Evolutionary conservation across 2,888 invertebrate species (phyloP).

Genomic region (Brachylomia viminalis): DNA sequence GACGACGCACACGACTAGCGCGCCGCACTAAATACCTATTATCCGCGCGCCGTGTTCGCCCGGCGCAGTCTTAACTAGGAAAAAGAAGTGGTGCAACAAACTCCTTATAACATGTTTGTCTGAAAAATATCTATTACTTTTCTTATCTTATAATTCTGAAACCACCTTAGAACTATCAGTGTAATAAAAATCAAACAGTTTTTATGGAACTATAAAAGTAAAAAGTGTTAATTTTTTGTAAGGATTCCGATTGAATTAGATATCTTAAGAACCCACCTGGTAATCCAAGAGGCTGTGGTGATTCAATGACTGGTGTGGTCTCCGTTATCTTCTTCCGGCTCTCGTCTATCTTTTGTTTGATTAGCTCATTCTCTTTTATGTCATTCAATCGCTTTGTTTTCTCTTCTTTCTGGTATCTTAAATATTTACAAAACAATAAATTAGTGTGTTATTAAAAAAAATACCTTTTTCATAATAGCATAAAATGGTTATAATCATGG

Average conservation of each 20-base stretch:
- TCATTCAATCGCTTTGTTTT: conserved; percentile 83
- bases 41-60: too few relatives aligned
- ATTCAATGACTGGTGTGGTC: conserved; percentile 75
- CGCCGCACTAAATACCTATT: too few relatives aligned
- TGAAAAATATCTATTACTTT: too few relatives aligned
- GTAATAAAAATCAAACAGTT: not conserved
- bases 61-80: too few relatives aligned
- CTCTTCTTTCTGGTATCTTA: conserved; percentile 83
- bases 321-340: conserved; percentile 84
- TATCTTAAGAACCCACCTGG: conserved; percentile 74
- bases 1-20: too few relatives aligned
- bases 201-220: not conserved
- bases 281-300: conserved; percentile 72
- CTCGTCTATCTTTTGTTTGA: conserved; percentile 86
- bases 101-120: not conserved
- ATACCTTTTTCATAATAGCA: not conserved
- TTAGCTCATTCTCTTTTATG: conserved; percentile 84
- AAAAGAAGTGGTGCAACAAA: not conserved
- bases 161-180: not conserved
- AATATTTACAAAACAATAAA: conserved; percentile 32
- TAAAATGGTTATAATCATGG: not conserved
- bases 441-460: not conserved
- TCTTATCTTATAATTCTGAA: too few relatives aligned
- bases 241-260: not conserved
- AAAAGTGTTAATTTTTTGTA: not conserved